Evolutionary conservation across 2,113 vertebrate genomes (phyloP), one percentile per base, ranked within the genome.

Genomic region (Smithornis capensis): DNA sequence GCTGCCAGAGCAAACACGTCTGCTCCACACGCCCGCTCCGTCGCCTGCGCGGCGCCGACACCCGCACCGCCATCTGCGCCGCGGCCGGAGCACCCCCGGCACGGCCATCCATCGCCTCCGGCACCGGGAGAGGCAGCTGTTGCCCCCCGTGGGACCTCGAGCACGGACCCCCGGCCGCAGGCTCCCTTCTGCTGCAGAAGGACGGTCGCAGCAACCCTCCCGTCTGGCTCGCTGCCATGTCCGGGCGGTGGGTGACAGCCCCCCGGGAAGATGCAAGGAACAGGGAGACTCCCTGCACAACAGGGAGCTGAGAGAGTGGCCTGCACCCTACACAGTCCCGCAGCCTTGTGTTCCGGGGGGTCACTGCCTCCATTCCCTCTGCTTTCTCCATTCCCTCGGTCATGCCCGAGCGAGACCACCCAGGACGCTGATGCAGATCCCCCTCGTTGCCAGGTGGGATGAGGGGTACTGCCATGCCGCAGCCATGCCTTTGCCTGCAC

Each of bases 1-100:
- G 82, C 77, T 84, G 91, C 2, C 93, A 81, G 50, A 60, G 95
- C 93, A 70, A 70, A 92, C 87, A 17, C 83, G 42, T 38, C 89
- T 90, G 93, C 89, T 77, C 31, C 33, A 2, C 40, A 3, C 52
- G 9, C 87, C 47, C 44, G 60, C 68, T 76, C 62, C 62, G 67
- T 19, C 60, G 14, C 8, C 86, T 21, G 74, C 33, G 21, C 68
- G 13, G 57, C 27, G n/a, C 42, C 14, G 4, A 40, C 57, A 24
- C 73, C 27, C 73, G 73, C 77, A 23, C 53, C 13, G 40, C 87
- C 93, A 79, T 57, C 93, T 71, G 87, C 18, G 27, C 50, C 19
- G 5, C 2, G 14, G n/a, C 64, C 21, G 1, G n/a, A 47, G 70
- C 75, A 4, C 29, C 80, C 56, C 6, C 18, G 68, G 10, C 29